Evolutionary conservation across 2,797 vertebrate genomes (phyloP).

Genomic region (Cynodonichthys magdalenae): DNA sequence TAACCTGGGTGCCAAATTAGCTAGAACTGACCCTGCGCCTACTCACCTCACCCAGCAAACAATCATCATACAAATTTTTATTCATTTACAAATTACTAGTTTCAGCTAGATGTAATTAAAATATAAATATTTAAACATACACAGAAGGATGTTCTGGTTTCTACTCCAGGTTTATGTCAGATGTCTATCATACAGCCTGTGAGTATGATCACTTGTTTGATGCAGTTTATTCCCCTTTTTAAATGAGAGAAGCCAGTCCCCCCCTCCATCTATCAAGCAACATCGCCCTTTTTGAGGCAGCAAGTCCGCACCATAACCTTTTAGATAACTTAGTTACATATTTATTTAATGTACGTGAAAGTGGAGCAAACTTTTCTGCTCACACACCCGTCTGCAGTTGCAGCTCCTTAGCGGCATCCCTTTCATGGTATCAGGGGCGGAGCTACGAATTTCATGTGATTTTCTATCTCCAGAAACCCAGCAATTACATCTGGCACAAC

Average conservation of each 20-base stretch:
- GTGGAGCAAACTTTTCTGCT: conserved; percentile 69
- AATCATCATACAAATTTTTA: no score
- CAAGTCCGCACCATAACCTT: conserved; percentile 67
- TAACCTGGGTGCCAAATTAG: no score
- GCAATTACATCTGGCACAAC: conserved; percentile 86
- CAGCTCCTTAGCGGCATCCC: conserved; percentile 65
- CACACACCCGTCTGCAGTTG: conserved; percentile 40
- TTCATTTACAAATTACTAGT: no score
- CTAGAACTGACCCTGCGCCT: no score
- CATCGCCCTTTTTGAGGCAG: conserved; percentile 60
- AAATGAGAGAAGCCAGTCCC: conserved; percentile 56
- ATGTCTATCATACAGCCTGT: no score
- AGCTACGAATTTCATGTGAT: conserved; percentile 71
- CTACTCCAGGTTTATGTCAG: no score
- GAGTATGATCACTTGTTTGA: no score
- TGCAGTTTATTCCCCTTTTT: conserved; percentile 26
- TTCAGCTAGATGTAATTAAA: no score
- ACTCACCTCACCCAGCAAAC: no score
- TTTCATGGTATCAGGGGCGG: conserved; percentile 75
- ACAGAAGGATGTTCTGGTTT: no score
- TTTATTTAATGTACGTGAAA: conserved; percentile 77
- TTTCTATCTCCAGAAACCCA: conserved; percentile 80
- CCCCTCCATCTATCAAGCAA: conserved; percentile 55
- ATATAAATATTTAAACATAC: no score
- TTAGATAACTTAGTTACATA: conserved; percentile 65